phyloP scores from a whole-genome alignment of 2,888 invertebrate species.

The Synanthedon vespiformis region DNA sequence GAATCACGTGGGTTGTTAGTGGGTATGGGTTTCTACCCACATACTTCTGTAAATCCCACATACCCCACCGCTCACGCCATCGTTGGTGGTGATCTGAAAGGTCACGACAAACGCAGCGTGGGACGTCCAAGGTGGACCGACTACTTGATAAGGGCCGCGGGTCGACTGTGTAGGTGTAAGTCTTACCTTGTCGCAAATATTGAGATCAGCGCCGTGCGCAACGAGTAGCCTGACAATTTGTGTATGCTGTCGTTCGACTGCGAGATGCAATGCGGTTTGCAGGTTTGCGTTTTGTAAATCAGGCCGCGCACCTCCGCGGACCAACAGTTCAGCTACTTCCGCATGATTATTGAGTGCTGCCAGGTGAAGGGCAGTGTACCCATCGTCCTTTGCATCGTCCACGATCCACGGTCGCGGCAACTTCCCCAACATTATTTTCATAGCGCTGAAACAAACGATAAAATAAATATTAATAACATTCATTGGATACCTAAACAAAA shows the following conservation, averaged over 20 bases:
- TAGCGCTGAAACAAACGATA: constrained; percentile 78
- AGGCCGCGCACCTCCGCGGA: constrained; percentile 92
- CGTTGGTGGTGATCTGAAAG: too few species aligned
- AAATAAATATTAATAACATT: constrained; percentile 1
- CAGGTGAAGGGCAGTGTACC: constrained; percentile 95
- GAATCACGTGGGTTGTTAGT: too few species aligned
- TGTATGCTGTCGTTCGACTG: constrained; percentile 97
- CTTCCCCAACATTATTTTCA: constrained; percentile 94
- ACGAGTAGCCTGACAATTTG: constrained; percentile 95
- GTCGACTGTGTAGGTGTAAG: not conserved
- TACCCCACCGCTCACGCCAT: too few species aligned
- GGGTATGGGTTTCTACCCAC: too few species aligned
- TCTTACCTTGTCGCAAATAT: constrained; percentile 94
- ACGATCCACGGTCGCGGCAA: constrained; percentile 96
- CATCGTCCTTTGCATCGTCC: constrained; percentile 98
- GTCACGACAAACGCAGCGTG: too few species aligned
- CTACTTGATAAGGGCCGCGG: too few species aligned
- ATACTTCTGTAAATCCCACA: too few species aligned
- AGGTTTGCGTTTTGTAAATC: constrained; percentile 96
- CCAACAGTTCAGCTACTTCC: constrained; percentile 92
- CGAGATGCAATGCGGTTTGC: constrained; percentile 92
- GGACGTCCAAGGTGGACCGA: too few species aligned
- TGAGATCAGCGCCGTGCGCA: constrained; percentile 92
- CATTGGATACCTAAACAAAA: not conserved
- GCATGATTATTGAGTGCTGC: constrained; percentile 97